phyloP scores from a whole-genome alignment of 2,113 vertebrate genomes.

The Pangasianodon gigas region DNA sequence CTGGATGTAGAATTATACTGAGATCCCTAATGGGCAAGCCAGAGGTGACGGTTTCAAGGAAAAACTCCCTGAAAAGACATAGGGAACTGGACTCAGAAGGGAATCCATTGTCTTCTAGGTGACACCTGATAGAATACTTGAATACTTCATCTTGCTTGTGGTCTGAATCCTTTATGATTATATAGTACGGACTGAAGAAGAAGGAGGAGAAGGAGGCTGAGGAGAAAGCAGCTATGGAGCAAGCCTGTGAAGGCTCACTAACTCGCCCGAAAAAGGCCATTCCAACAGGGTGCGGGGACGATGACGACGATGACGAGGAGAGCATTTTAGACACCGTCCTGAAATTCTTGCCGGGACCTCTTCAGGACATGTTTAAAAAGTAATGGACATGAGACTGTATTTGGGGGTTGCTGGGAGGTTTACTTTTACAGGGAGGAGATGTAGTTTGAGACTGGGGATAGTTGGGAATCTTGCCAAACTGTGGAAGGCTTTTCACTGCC shows the following conservation, averaged over 20 bases:
- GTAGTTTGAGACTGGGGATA: conserved; percentile 25
- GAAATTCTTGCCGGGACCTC: conserved; percentile 94
- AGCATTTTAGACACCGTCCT: conserved; percentile 98
- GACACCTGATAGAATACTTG: neutral
- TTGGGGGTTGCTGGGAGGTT: conserved; percentile 40
- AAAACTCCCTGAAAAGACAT: neutral
- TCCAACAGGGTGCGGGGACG: conserved; percentile 89
- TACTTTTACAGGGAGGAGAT: neutral
- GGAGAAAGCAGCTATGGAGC: conserved; percentile 95
- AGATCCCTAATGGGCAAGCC: neutral
- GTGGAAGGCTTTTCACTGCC: conserved; percentile 70
- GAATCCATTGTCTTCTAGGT: neutral
- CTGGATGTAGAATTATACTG: neutral
- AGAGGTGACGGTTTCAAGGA: neutral
- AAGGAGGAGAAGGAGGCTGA: conserved; percentile 98
- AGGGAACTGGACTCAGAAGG: neutral
- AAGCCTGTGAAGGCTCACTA: conserved; percentile 94
- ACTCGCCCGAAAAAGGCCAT: conserved; percentile 96
- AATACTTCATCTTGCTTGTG: too few species aligned
- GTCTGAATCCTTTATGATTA: conserved; percentile 4
- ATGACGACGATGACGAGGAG: conserved; percentile 93
- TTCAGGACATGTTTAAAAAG: conserved; percentile 99
- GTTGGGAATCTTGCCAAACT: conserved; percentile 57
- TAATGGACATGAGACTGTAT: conserved; percentile 68
- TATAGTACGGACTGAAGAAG: conserved; percentile 96